These are phyloP conservation scores for Indicator maculatus DNA, from an alignment of 2,113 vertebrate species.

Conservation along the genomic window DNA sequence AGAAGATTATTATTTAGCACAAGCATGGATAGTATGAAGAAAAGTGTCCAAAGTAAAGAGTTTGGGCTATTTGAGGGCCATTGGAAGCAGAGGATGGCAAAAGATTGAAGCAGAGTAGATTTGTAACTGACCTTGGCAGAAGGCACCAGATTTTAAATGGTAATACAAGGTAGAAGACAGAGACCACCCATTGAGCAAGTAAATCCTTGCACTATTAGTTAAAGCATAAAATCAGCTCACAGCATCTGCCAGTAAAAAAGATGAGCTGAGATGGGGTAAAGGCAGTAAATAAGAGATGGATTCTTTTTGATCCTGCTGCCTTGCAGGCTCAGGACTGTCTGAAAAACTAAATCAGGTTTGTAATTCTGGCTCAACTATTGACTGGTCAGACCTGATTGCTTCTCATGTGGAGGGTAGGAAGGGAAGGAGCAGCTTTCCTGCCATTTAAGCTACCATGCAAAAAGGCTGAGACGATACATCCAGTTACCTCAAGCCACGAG, in stretches of 20 bases:
- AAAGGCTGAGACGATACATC: accelerated
- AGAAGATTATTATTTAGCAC: neutral
- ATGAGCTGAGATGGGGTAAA: neutral
- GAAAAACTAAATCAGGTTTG: neutral
- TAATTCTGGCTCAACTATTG: neutral
- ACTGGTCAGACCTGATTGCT: neutral
- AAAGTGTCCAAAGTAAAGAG: neutral
- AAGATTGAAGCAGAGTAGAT: neutral
- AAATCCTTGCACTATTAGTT: conserved; percentile 21
- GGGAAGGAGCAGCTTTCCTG: neutral
- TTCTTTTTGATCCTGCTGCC: neutral
- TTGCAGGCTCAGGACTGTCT: neutral
- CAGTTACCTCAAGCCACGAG: neutral
- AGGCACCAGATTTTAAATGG: neutral
- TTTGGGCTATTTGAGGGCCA: neutral
- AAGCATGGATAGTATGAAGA: neutral
- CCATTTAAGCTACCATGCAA: neutral
- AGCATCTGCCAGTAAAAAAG: neutral
- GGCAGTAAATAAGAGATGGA: neutral
- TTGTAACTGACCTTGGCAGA: neutral
- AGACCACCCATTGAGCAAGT: neutral
- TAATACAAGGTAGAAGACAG: neutral
- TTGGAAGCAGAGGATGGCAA: neutral
- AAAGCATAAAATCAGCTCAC: conserved; percentile 35
- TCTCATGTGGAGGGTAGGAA: neutral